A percentile compares a stretch with the other conserved stretches of the same genome.
phyloP scores from a whole-genome alignment of 2,888 invertebrate species.

The Epinotia nisella region DNA sequence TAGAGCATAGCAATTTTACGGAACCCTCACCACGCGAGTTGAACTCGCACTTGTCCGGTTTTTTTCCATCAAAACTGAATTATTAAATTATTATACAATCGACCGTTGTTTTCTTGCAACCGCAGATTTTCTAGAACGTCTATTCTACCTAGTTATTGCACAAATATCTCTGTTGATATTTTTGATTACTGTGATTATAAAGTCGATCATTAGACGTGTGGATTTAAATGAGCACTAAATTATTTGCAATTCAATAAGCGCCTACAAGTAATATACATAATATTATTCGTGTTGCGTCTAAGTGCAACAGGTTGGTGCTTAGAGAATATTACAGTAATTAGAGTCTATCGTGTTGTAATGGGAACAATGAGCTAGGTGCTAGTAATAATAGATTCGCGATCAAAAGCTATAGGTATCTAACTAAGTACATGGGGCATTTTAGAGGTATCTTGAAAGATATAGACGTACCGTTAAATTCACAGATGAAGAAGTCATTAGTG shows the following conservation, averaged over 20 bases:
- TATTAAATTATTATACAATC: background rate
- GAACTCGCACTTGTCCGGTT: too few species aligned
- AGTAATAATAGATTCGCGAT: slow-evolving; percentile 22
- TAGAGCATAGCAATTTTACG: too few species aligned
- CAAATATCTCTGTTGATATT: background rate
- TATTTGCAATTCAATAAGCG: slow-evolving; percentile 44
- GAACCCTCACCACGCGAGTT: too few species aligned
- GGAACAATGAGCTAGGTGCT: slow-evolving; percentile 70
- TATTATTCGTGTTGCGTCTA: slow-evolving; percentile 61
- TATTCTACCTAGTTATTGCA: background rate
- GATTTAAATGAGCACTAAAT: slow-evolving; percentile 19
- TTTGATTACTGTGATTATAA: slow-evolving; percentile 6
- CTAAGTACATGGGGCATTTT: background rate
- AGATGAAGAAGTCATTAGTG: too few species aligned
- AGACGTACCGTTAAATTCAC: too few species aligned
- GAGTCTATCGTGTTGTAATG: slow-evolving; percentile 77
- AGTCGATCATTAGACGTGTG: slow-evolving; percentile 2
- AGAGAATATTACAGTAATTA: slow-evolving; percentile 72
- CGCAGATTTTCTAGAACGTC: background rate
- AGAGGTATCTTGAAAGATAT: too few species aligned
- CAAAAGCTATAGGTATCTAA: slow-evolving; percentile 4
- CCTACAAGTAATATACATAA: slow-evolving; percentile 42
- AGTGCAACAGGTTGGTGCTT: slow-evolving; percentile 58
- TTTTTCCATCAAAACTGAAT: background rate
- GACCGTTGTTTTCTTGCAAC: background rate